phyloP scores from a whole-genome alignment of 2,113 vertebrate genomes.

The Heterochromis multidens region DNA sequence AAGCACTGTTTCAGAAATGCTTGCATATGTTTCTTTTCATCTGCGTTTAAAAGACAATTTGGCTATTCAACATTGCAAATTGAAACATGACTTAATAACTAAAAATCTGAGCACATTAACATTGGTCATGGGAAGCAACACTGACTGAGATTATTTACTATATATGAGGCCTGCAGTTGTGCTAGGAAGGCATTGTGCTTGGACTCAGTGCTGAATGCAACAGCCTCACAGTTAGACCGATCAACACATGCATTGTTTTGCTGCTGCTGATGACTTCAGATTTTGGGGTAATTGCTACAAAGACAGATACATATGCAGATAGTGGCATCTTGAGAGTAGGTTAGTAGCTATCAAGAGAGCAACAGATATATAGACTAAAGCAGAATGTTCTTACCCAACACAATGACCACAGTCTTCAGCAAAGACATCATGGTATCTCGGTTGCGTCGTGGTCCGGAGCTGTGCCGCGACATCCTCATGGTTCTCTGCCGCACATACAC shows the following conservation, averaged over 20 bases:
- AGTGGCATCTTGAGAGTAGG: background rate
- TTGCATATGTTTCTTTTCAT: background rate
- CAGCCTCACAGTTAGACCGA: slow-evolving; percentile 5
- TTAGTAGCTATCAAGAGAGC: background rate
- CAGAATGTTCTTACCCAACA: slow-evolving; percentile 85
- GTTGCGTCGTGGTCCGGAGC: slow-evolving; percentile 93
- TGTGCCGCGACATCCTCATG: slow-evolving; percentile 98
- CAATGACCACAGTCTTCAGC: slow-evolving; percentile 96
- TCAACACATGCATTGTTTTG: slow-evolving; percentile 63
- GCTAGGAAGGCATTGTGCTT: slow-evolving; percentile 65
- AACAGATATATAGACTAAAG: background rate
- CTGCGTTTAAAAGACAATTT: background rate
- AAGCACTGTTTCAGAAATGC: background rate
- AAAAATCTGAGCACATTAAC: background rate
- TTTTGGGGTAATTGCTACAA: background rate
- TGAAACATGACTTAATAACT: background rate
- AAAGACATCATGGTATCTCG: slow-evolving; percentile 99
- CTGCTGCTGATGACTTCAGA: slow-evolving; percentile 6
- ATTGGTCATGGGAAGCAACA: background rate
- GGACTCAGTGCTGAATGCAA: slow-evolving; percentile 32
- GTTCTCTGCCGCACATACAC: slow-evolving; percentile 97
- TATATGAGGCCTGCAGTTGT: background rate
- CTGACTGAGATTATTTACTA: background rate
- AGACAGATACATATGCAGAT: background rate
- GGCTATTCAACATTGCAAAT: background rate